Evolutionary conservation across 2,888 invertebrate species (phyloP), one percentile per base, ranked within the genome.

Genomic region (Elegia similella): DNA sequence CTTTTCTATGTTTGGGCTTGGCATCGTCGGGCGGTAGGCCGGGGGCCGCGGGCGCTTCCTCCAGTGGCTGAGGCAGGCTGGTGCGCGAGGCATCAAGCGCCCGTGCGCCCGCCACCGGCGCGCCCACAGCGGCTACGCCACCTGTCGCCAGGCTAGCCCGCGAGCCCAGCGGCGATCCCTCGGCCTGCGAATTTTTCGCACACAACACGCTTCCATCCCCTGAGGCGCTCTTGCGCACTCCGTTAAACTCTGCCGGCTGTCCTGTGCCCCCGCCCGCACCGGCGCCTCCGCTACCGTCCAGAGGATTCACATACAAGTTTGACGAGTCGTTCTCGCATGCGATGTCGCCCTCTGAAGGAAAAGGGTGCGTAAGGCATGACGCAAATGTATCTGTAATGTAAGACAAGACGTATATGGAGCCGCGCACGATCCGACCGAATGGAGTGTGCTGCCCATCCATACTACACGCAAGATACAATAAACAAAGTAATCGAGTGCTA

Each of bases 351-450:
- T 96, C 96, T 75, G 97, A 97, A 88, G 96, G 95, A 92, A 96
- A 97, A 78, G 97, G 97, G 93, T 98, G 98, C 78, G 98, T 98
- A 92, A 97, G 96, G 93, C 98, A 98, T 91, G 97, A 98, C 87
- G 97, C 97, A 92, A 97, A 98, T 69, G 98, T 98, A 90, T 98
- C 98, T 78, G 97, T 96, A 92, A 97, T 95, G 92, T 87, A 90
- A 90, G 89, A 91, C 86, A 84, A 84, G 77, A 88, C 86, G 82
- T 78, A 88, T 78, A 84, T 89, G 85, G 88, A 89, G 82, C 81
- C 77, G 78, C 79, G 79, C 78, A 78, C 74, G 68, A 76, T 75
- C 70, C 64, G 64, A 65, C 63, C 68, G 62, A 66, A 67, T 66
- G 64, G 63, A 72, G 68, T 73, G 78, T 64, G 70, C 72, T 62